A percentile compares a stretch with the other conserved stretches of the same genome.
Conservation (phyloP, 1,140 invertebrate genomes). For the Diabrotica undecimpunctata region DNA sequence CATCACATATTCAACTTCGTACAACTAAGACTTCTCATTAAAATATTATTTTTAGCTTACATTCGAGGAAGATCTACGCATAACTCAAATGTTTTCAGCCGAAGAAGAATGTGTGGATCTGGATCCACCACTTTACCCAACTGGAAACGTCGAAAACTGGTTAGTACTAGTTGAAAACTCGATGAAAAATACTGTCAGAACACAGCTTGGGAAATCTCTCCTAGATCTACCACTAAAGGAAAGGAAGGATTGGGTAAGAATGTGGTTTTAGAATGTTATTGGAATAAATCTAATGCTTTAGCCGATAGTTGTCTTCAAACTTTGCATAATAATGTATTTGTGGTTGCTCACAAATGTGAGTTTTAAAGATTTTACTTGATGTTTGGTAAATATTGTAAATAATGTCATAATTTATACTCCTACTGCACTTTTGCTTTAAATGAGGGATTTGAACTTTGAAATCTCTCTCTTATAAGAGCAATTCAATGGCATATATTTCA, state of each 20-base stretch:
- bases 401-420: too few relatives aligned
- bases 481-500: too few relatives aligned
- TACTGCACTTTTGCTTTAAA: too few relatives aligned
- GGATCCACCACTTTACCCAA: slow-evolving; percentile 61
- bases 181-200: slow-evolving; percentile 58
- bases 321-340: background rate
- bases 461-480: too few relatives aligned
- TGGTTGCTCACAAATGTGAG: background rate
- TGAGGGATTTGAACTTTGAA: too few relatives aligned
- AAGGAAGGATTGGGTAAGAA: slow-evolving; percentile 44
- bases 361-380: background rate
- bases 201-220: slow-evolving; percentile 54
- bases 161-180: slow-evolving; percentile 63
- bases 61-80: slow-evolving; percentile 66
- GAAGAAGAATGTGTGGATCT: slow-evolving; percentile 70
- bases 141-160: slow-evolving; percentile 77
- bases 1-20: too few relatives aligned
- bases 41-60: slow-evolving; percentile 50
- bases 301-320: background rate
- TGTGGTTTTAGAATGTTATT: background rate
- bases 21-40: too few relatives aligned
- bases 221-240: slow-evolving; percentile 47
- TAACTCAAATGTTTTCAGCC: slow-evolving; percentile 73
- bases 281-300: background rate
- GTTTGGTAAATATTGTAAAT: too few relatives aligned